Evolutionary conservation across 2,888 invertebrate species (phyloP).

Genomic region (Punctoribates punctum): DNA sequence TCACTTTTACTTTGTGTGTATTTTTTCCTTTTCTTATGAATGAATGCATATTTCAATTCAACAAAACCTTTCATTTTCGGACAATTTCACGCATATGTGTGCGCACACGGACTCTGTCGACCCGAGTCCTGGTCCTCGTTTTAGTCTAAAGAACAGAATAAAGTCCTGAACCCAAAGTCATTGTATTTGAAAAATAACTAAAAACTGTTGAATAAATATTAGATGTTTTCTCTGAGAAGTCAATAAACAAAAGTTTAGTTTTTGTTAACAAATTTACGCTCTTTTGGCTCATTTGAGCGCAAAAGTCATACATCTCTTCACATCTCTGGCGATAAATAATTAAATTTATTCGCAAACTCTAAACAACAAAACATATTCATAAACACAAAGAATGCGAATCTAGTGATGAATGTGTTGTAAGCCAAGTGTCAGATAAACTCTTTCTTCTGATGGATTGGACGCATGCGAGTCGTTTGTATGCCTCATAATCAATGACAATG

Average conservation of each 20-base stretch:
- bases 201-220: slow-evolving; percentile 7
- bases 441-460: neutral
- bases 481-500: neutral
- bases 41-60: slow-evolving; percentile 12
- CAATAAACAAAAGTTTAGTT: neutral
- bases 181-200: neutral
- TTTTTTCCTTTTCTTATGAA: slow-evolving; percentile 2
- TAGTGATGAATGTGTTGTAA: slow-evolving; percentile 25
- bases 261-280: neutral
- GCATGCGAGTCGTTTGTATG: neutral
- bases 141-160: neutral
- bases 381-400: neutral
- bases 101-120: neutral
- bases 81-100: slow-evolving; percentile 28
- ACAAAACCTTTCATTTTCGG: slow-evolving; percentile 17
- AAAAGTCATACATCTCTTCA: neutral
- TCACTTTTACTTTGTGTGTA: neutral
- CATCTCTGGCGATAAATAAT: neutral
- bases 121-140: neutral
- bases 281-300: neutral
- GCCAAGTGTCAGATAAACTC: neutral
- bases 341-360: neutral
- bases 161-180: neutral
- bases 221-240: neutral
- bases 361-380: slow-evolving; percentile 16